Percentiles rank a stretch among this genome's conserved stretches.
Evolutionary conservation across 2,797 vertebrate species (phyloP).

Genomic region (Meda fulgida): DNA sequence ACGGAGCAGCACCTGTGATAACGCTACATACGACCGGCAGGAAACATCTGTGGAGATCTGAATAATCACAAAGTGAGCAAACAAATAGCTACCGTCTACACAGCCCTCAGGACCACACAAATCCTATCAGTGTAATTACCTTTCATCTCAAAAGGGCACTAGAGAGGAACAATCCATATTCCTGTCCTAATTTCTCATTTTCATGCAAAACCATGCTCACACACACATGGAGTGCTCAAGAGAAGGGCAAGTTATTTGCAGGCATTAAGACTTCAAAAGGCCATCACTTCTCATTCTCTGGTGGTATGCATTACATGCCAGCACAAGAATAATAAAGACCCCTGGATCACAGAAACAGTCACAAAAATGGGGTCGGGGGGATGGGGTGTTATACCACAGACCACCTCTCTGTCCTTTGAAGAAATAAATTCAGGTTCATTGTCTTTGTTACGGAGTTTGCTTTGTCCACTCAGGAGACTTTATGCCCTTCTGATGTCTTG

Average conservation of each 20-base stretch:
- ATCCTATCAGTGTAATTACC: conserved; percentile 50
- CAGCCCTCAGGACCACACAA: conserved; percentile 39
- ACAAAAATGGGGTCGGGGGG: not conserved
- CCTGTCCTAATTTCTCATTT: conserved; percentile 67
- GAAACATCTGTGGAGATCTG: conserved; percentile 52
- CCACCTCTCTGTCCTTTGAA: conserved; percentile 23
- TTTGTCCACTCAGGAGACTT: conserved; percentile 3
- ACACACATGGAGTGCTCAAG: conserved; percentile 52
- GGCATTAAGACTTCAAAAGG: conserved; percentile 62
- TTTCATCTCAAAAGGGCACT: conserved; percentile 58
- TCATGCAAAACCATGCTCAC: conserved; percentile 59
- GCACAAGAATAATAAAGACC: conserved; percentile 35
- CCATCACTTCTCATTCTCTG: conserved; percentile 49
- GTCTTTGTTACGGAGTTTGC: conserved; percentile 6
- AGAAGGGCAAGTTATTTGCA: conserved; percentile 60
- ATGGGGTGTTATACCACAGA: not conserved
- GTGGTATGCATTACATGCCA: conserved; percentile 35
- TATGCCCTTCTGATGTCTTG: not conserved
- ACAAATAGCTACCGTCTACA: conserved; percentile 37
- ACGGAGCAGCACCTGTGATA: conserved; percentile 55
- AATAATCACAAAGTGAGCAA: conserved; percentile 54
- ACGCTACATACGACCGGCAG: conserved; percentile 20
- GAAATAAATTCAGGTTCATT: not conserved
- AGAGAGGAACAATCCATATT: conserved; percentile 62
- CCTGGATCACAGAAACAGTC: conserved; percentile 13